Conservation (phyloP, 2,888 invertebrate genomes). For the Corbicula japonica region DNA sequence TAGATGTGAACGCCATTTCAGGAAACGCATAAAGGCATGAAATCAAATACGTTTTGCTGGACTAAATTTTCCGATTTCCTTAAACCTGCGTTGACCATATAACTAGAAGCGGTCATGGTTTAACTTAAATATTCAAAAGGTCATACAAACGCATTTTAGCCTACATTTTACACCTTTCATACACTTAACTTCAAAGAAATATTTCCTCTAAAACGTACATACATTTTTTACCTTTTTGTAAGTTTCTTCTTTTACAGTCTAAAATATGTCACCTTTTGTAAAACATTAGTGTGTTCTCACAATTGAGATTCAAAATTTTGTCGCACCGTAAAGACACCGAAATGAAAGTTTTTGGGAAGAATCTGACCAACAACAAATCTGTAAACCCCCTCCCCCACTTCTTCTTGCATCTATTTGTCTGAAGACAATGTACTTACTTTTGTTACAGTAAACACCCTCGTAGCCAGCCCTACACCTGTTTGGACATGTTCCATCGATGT, state of each 20-base stretch:
- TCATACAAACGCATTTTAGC: no score
- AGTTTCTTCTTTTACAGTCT: no score
- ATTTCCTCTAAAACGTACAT: no score
- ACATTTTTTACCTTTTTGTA: no score
- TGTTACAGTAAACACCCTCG: neutral
- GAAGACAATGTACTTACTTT: no score
- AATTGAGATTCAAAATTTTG: neutral
- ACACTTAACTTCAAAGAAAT: no score
- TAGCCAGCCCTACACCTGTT: neutral
- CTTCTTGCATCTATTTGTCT: no score
- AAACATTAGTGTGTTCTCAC: neutral
- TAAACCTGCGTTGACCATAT: neutral
- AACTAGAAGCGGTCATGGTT: neutral
- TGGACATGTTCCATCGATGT: neutral
- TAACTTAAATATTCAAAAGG: neutral
- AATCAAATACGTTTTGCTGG: neutral
- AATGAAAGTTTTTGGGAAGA: neutral
- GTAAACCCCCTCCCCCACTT: no score
- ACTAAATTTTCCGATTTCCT: neutral
- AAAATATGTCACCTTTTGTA: neutral
- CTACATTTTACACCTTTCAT: no score
- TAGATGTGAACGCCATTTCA: no score
- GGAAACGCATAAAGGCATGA: neutral
- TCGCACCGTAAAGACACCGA: neutral
- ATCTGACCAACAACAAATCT: no score